Conservation (phyloP, 2,113 vertebrate genomes). For the Hypocryptadius cinnamomeus region DNA sequence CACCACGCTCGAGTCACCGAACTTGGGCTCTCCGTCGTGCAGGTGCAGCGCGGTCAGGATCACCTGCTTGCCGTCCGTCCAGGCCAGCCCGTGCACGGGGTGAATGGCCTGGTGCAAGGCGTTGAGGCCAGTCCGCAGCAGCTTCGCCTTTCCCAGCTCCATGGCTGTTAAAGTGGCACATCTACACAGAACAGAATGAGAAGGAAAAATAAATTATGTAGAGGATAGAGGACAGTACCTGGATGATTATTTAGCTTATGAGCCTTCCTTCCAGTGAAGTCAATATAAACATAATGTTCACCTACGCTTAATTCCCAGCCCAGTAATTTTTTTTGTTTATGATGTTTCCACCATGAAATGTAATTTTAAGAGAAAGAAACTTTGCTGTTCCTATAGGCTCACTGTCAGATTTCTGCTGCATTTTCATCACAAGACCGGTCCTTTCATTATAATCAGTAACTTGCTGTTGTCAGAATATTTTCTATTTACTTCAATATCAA, state of each 20-base stretch:
- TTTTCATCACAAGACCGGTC: not conserved
- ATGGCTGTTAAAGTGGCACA: constrained; percentile 54
- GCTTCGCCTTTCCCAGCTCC: constrained; percentile 89
- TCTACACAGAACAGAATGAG: not conserved
- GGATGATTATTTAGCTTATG: not conserved
- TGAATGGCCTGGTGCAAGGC: constrained; percentile 83
- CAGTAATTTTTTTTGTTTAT: not conserved
- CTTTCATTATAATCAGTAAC: not conserved
- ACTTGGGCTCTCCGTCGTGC: constrained; percentile 70
- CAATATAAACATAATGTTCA: not conserved
- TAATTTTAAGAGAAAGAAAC: not conserved
- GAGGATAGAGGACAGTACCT: not conserved
- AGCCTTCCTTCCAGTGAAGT: not conserved
- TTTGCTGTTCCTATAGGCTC: not conserved
- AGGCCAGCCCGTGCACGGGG: constrained; percentile 85
- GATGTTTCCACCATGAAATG: not conserved
- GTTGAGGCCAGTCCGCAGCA: constrained; percentile 83
- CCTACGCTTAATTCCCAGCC: not conserved
- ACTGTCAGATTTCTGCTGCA: not conserved
- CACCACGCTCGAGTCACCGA: constrained; percentile 83
- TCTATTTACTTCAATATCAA: not conserved
- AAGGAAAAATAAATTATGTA: not conserved
- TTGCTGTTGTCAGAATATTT: not conserved
- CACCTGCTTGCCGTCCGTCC: constrained; percentile 90
- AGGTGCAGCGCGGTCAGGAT: constrained; percentile 77